Evolutionary conservation across 2,797 vertebrate species (phyloP).

Genomic region (Ibycter americanus): DNA sequence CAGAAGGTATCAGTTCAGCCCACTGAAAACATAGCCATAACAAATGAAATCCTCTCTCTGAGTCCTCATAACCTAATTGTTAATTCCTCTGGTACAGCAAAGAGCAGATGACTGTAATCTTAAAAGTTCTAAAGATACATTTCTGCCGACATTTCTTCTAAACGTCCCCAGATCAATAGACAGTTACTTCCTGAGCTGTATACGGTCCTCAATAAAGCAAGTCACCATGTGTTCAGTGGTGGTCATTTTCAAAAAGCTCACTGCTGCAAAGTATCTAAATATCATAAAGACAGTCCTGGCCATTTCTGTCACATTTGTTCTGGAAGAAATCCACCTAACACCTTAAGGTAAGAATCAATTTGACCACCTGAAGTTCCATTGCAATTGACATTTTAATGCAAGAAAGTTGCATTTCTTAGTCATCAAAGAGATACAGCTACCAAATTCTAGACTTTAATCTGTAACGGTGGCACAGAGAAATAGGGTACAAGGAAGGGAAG

Average conservation of each 20-base stretch:
- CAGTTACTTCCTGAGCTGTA: background rate
- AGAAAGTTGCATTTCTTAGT: background rate
- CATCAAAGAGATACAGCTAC: background rate
- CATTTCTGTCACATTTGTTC: background rate
- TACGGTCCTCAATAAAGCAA: rapidly evolving
- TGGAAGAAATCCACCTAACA: background rate
- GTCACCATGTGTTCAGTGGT: background rate
- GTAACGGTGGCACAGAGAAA: background rate
- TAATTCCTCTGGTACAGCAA: background rate
- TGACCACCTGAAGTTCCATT: background rate
- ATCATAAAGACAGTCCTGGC: background rate
- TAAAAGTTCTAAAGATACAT: background rate
- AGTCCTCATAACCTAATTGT: background rate
- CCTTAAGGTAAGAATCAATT: background rate
- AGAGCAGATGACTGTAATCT: background rate
- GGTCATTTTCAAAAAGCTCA: background rate
- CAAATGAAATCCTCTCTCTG: background rate
- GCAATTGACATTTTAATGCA: background rate
- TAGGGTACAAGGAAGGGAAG: background rate
- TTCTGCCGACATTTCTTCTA: background rate
- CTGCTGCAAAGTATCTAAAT: background rate
- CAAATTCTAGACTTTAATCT: background rate
- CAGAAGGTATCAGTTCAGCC: background rate
- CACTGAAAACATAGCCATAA: background rate
- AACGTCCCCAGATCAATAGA: background rate